phyloP scores from a whole-genome alignment of 2,113 vertebrate genomes.

The Turnix velox region DNA sequence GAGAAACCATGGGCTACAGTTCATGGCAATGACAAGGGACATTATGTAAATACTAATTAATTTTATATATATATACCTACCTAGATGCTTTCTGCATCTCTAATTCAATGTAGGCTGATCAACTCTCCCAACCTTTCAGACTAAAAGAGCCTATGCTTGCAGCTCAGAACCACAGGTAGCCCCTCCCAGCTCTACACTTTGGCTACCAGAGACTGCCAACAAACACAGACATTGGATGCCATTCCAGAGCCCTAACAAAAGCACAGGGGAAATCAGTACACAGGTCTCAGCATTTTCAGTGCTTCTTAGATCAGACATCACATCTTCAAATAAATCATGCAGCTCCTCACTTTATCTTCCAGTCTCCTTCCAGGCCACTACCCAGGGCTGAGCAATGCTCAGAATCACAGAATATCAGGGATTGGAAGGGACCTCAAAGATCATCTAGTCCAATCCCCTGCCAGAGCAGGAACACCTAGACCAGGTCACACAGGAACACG shows the following conservation, averaged over 20 bases:
- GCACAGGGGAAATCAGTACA: background rate
- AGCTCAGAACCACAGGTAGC: rapidly evolving
- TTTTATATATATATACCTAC: background rate
- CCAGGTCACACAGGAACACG: no score
- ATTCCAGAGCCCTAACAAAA: background rate
- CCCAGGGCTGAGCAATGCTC: background rate
- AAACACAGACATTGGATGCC: rapidly evolving
- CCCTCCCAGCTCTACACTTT: background rate
- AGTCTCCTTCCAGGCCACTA: background rate
- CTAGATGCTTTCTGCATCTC: background rate
- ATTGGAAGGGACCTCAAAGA: no score
- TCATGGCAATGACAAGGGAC: background rate
- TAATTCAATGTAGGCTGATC: background rate
- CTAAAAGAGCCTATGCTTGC: rapidly evolving
- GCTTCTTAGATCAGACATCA: background rate
- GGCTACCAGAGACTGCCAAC: background rate
- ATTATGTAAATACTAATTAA: background rate
- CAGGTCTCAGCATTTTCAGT: background rate
- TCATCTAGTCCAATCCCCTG: no score
- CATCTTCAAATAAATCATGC: background rate
- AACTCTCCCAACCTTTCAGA: background rate
- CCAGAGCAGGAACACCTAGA: no score
- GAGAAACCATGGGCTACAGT: background rate
- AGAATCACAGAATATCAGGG: no score
- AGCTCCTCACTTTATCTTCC: background rate